Evolutionary conservation across 2,113 vertebrate species (phyloP).

Genomic region (Thunnus thynnus): DNA sequence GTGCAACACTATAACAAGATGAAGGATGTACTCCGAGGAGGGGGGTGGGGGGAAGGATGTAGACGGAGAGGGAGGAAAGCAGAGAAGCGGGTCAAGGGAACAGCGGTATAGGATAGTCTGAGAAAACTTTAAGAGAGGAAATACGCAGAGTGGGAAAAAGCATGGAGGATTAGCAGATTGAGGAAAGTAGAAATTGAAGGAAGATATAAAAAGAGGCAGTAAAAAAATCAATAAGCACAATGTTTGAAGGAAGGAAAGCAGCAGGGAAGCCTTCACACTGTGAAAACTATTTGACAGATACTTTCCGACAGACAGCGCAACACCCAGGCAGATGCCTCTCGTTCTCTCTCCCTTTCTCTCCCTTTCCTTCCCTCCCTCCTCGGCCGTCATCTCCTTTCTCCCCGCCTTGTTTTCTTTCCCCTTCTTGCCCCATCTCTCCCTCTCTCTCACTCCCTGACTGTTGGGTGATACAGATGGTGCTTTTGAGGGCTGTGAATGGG

Average conservation of each 20-base stretch:
- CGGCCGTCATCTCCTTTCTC: conserved; percentile 73
- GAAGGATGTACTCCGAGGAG: conserved; percentile 65
- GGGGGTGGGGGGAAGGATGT: conserved; percentile 19
- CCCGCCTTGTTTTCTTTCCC: conserved; percentile 72
- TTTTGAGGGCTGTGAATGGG: conserved; percentile 86
- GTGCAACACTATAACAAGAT: conserved; percentile 67
- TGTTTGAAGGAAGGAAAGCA: conserved; percentile 76
- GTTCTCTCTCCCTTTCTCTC: conserved; percentile 45
- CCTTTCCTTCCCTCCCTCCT: conserved; percentile 59
- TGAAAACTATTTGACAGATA: conserved; percentile 79
- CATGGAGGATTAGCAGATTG: conserved; percentile 69
- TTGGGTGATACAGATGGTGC: conserved; percentile 89
- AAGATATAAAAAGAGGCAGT: conserved; percentile 64
- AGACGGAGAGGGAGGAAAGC: conserved; percentile 36
- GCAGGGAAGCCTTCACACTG: conserved; percentile 75
- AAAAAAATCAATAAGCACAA: conserved; percentile 76
- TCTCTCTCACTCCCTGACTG: conserved; percentile 81
- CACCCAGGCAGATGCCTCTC: conserved; percentile 74
- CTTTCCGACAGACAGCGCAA: conserved; percentile 76
- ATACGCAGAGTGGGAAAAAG: conserved; percentile 61
- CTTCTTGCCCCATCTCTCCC: conserved; percentile 69
- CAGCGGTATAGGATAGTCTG: conserved; percentile 58
- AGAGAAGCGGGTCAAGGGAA: conserved; percentile 72
- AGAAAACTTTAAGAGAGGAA: conserved; percentile 61
- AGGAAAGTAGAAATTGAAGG: conserved; percentile 66